Base-by-base conservation (phyloP, 2,888 invertebrate species). In the Allolobophora icterica region DNA sequence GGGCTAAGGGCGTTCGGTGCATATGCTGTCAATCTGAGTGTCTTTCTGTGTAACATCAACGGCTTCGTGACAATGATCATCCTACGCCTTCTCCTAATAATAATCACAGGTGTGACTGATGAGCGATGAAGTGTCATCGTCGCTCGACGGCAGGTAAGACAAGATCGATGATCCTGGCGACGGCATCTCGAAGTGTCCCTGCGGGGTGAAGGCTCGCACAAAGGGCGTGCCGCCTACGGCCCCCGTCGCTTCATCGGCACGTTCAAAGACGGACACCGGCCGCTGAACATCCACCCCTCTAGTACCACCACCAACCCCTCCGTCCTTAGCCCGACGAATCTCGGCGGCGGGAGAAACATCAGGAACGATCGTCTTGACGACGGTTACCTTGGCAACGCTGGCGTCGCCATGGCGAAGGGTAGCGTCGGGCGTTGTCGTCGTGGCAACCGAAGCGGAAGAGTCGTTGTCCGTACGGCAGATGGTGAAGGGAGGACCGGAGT, bases 41-140 rank as follows among this genome's bases (percentile, higher is more conserved):
- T 24, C 52, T 24, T 2, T 24, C 52, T 52, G 1, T 52, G 24
- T 52, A 52, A 24, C 21, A 52, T 24, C 19, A 52, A 19, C 52
- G 17, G 19, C 52, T 2, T n/a, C n/a, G 17, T 52, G 24, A 24
- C 52, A 52, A 52, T 52, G 8, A 52, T 8, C 42, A 5, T 52
- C 45, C 21, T 52, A 52, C 21, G 42, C 52, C 4, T 52, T 71
- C n/a, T 71, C 1, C 71, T 87, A 87, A 24, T 87, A 87, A 33
- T 87, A 87, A 38, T 87, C 87, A 38, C 87, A 87, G 35, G 87
- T 87, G 87, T 87, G 87, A 87, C 87, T 87, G 35, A 87, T 87
- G 87, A 87, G 87, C 24, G 87, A 87, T 35, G 87, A 34, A 1
- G 87, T 87, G 19, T 87, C 87, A 17, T 35, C 35, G 35, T 87